A percentile compares a stretch with the other conserved stretches of the same genome.
Evolutionary conservation across 2,797 vertebrate species (phyloP).

Genomic region (Gymnothorax reevesii): DNA sequence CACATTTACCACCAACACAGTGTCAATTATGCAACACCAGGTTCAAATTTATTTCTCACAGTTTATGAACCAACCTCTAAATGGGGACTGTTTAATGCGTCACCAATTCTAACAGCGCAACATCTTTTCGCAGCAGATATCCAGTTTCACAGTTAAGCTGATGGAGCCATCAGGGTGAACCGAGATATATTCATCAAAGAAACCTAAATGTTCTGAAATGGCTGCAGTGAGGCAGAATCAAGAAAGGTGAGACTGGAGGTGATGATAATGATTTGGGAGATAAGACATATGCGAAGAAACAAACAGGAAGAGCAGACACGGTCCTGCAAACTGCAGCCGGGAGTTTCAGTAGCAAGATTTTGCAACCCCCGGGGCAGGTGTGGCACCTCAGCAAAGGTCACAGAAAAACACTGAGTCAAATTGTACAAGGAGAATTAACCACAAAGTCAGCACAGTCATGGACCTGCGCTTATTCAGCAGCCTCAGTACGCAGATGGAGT

Average conservation of each 20-base stretch:
- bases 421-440: neutral
- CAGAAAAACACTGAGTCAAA: neutral
- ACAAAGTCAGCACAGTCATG: neutral
- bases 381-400: slow-evolving; percentile 10
- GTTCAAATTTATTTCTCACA: neutral
- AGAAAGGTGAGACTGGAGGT: slow-evolving; percentile 28
- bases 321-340: slow-evolving; percentile 43
- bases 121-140: neutral
- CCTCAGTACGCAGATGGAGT: neutral
- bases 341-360: slow-evolving; percentile 27
- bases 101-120: neutral
- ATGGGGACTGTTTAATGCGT: neutral
- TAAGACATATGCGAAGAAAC: slow-evolving; percentile 48
- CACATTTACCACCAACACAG: neutral
- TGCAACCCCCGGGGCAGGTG: slow-evolving; percentile 32
- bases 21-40: neutral
- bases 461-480: neutral
- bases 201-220: neutral
- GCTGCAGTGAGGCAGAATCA: neutral
- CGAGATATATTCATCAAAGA: neutral
- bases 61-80: neutral
- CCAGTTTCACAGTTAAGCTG: neutral
- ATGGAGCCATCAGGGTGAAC: neutral
- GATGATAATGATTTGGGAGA: slow-evolving; percentile 54
- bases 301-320: slow-evolving; percentile 68